Percentiles rank a stretch among this genome's conserved stretches.
These are phyloP conservation scores for Acrobasis consociella DNA, from an alignment of 2,888 invertebrate species.

Conservation along the genomic window DNA sequence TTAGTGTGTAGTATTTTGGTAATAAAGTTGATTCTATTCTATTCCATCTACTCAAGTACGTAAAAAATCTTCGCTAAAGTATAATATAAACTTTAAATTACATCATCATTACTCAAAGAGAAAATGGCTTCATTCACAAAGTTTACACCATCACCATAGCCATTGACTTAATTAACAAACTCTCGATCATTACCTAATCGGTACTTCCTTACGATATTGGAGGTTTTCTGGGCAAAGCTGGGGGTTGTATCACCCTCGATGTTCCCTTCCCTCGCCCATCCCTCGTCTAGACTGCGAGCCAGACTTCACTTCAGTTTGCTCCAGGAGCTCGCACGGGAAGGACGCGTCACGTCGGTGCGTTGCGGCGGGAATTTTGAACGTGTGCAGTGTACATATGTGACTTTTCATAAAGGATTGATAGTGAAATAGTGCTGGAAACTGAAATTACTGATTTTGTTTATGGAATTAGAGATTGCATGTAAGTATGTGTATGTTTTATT, in stretches of 20 bases:
- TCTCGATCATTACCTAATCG: conserved; percentile 55
- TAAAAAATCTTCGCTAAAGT: too few relatives aligned
- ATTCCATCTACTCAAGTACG: too few relatives aligned
- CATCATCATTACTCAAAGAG: too few relatives aligned
- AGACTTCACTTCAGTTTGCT: conserved; percentile 59
- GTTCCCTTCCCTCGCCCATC: conserved; percentile 43
- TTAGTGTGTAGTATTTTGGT: too few relatives aligned
- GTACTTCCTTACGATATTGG: conserved; percentile 63
- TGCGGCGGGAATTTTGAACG: conserved; percentile 68
- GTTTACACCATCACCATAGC: background rate
- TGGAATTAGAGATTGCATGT: conserved; percentile 36
- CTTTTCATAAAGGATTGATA: conserved; percentile 40
- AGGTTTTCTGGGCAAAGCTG: conserved; percentile 62
- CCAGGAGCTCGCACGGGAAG: conserved; percentile 47
- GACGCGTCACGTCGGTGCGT: conserved; percentile 41
- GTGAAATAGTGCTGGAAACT: conserved; percentile 36
- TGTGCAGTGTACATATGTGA: conserved; percentile 35
- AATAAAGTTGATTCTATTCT: too few relatives aligned
- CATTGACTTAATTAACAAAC: conserved; percentile 46
- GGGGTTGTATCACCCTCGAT: conserved; percentile 61
- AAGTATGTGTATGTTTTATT: conserved; percentile 29
- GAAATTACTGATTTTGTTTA: conserved; percentile 30
- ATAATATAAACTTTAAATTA: too few relatives aligned
- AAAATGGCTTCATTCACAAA: background rate
- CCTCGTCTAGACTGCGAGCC: conserved; percentile 70